These are phyloP conservation scores for Phymorhynchus buccinoides DNA, from an alignment of 1,140 invertebrate species.

Conservation along the genomic window DNA sequence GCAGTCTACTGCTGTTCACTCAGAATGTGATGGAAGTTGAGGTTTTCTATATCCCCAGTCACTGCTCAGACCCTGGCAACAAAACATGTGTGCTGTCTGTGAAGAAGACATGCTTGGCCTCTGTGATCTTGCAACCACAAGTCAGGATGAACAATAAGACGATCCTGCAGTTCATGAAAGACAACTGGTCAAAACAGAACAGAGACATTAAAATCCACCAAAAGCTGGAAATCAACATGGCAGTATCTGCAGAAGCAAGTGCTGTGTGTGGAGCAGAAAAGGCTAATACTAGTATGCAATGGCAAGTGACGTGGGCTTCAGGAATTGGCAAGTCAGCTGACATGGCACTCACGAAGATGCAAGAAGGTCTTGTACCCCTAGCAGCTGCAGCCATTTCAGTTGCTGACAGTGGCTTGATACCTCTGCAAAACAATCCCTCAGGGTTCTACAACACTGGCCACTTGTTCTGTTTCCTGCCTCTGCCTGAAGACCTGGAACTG, in stretches of 20 bases:
- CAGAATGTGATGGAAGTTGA: constrained; percentile 65
- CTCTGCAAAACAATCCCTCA: constrained; percentile 19
- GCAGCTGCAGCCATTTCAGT: constrained; percentile 22
- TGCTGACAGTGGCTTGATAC: neutral
- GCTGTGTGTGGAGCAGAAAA: neutral
- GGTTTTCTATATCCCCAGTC: constrained; percentile 60
- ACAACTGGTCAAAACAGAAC: neutral
- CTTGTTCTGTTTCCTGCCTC: constrained; percentile 56
- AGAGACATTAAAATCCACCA: neutral
- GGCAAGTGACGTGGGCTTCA: constrained; percentile 53
- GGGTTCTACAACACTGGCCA: constrained; percentile 36
- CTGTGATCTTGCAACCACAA: neutral
- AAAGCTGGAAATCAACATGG: constrained; percentile 14
- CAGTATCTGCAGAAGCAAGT: neutral
- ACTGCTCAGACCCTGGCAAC: constrained; percentile 21
- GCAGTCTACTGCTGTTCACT: constrained; percentile 66
- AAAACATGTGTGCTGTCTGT: constrained; percentile 36
- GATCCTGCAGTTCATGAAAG: neutral
- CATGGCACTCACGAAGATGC: neutral
- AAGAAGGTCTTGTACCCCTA: constrained; percentile 13
- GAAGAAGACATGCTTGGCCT: constrained; percentile 8
- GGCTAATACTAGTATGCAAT: constrained; percentile 4
- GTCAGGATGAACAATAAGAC: neutral
- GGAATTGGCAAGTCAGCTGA: constrained; percentile 35
- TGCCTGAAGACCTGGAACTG: constrained; percentile 48